These are phyloP conservation scores for Neotragus pygmaeus DNA, from an alignment of 2,113 vertebrate species.

Conservation along the genomic window DNA sequence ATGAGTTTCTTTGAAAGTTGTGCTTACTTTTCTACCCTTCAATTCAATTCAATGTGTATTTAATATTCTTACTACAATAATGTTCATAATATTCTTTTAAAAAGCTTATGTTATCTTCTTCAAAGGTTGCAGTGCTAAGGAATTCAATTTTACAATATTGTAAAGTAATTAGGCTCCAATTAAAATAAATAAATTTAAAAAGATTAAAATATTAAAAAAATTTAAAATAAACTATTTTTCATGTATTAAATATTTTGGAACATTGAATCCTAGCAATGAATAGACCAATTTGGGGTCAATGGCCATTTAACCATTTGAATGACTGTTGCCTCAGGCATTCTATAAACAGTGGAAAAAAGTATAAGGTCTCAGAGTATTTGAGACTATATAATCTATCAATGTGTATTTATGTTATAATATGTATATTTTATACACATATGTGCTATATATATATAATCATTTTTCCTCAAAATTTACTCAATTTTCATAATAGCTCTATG, in stretches of 20 bases:
- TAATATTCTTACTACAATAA: not conserved
- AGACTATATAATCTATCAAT: not conserved
- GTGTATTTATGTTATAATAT: not conserved
- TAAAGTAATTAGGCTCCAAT: too few relatives aligned
- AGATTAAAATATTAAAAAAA: too few relatives aligned
- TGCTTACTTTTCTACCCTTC: not conserved
- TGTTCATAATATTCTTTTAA: not conserved
- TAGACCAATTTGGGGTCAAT: not conserved
- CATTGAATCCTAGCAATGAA: not conserved
- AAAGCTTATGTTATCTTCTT: not conserved
- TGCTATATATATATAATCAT: not conserved
- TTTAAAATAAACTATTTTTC: not conserved
- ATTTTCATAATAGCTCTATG: not conserved
- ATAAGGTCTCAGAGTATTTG: not conserved
- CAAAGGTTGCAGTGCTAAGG: not conserved
- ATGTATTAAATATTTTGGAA: not conserved
- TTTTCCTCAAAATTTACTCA: not conserved
- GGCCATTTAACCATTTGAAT: not conserved
- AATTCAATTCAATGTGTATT: slow-evolving; percentile 5
- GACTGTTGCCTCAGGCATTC: not conserved
- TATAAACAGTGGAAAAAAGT: not conserved
- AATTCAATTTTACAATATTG: not conserved
- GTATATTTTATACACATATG: not conserved
- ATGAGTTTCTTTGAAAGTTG: not conserved
- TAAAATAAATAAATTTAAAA: too few relatives aligned